A percentile compares a stretch with the other conserved stretches of the same genome.
Evolutionary conservation across 2,797 vertebrate genomes (phyloP).

Genomic region (Schizopygopsis pylzovi): DNA sequence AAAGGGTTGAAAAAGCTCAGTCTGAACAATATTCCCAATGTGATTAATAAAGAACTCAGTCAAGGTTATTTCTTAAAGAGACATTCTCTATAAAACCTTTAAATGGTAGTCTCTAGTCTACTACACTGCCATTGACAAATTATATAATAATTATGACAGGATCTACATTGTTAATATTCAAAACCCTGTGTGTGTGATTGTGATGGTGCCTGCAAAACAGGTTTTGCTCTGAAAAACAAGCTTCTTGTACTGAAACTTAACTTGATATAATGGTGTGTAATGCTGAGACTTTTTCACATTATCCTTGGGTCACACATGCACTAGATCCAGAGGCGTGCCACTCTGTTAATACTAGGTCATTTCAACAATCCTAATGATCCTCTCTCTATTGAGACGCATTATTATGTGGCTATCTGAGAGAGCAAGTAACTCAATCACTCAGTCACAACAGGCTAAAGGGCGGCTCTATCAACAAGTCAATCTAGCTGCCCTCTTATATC

Average conservation of each 20-base stretch:
- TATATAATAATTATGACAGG: not conserved
- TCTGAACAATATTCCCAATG: conserved; percentile 1
- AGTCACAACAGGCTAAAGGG: not conserved
- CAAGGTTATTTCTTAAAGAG: not conserved
- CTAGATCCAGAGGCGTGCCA: not conserved
- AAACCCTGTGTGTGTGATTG: conserved; percentile 46
- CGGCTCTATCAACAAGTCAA: conserved; percentile 19
- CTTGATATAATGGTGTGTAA: conserved; percentile 7
- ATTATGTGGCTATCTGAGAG: conserved; percentile 26
- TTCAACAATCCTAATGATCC: not conserved
- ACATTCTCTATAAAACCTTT: not conserved
- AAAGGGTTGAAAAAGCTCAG: conserved; percentile 5
- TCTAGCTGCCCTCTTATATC: not conserved
- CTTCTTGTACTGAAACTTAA: conserved; percentile 22
- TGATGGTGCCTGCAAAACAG: not conserved
- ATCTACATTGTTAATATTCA: conserved; percentile 40
- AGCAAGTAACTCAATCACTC: conserved; percentile 27
- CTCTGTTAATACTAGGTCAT: conserved; percentile 26
- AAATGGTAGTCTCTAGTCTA: not conserved
- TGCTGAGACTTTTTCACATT: conserved; percentile 1
- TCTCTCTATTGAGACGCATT: conserved; percentile 14
- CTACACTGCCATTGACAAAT: not conserved
- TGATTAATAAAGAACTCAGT: not conserved
- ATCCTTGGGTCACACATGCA: not conserved
- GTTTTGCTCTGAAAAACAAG: conserved; percentile 15